A percentile compares a stretch with the other conserved stretches of the same genome.
Conservation (phyloP, 1,140 invertebrate genomes). For the Helicoverpa zea region DNA sequence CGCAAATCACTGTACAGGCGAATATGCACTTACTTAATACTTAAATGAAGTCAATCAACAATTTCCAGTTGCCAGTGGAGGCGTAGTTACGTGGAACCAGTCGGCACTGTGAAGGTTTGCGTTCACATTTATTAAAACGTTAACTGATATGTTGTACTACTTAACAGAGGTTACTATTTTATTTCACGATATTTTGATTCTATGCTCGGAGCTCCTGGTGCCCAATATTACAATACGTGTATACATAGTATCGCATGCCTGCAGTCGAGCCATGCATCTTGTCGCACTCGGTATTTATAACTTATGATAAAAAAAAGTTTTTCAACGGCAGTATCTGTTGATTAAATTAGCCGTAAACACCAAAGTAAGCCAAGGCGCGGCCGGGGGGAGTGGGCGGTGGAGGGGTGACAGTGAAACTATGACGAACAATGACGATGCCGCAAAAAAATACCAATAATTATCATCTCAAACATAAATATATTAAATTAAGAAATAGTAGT, state of each 20-base stretch:
- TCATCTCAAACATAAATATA: background rate
- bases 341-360: constrained; percentile 21
- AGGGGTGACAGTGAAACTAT: background rate
- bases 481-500: too few species aligned
- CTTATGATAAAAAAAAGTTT: too few species aligned
- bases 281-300: too few species aligned
- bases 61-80: background rate
- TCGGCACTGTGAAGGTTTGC: background rate
- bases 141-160: background rate
- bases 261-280: too few species aligned
- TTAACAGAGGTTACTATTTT: background rate
- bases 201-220: too few species aligned
- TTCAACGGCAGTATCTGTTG: background rate
- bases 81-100: background rate
- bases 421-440: constrained; percentile 1
- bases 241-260: too few species aligned
- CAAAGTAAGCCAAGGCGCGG: constrained; percentile 23
- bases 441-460: background rate
- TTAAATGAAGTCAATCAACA: background rate
- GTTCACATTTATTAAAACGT: background rate
- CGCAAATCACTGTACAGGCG: too few species aligned
- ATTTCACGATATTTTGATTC: background rate
- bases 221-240: too few species aligned
- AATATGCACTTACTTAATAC: background rate
- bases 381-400: background rate